phyloP scores from a whole-genome alignment of 2,797 vertebrate species.

The Avahi laniger region DNA sequence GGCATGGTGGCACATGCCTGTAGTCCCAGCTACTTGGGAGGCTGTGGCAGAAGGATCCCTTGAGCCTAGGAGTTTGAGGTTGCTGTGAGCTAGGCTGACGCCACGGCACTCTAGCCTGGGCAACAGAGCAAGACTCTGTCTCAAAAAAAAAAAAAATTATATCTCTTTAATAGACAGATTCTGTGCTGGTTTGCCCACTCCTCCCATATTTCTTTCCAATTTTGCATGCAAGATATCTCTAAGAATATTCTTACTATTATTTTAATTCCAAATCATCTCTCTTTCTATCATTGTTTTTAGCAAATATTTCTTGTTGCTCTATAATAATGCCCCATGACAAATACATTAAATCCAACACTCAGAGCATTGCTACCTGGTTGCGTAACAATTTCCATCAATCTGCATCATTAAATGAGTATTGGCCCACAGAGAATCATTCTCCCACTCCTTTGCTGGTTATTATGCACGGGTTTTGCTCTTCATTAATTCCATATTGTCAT shows the following conservation, averaged over 20 bases:
- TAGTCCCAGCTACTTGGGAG: no score
- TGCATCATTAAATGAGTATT: background rate
- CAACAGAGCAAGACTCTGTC: no score
- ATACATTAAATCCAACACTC: background rate
- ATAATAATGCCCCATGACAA: background rate
- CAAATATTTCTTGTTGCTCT: background rate
- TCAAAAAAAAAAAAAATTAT: no score
- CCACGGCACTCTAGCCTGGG: no score
- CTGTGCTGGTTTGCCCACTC: background rate
- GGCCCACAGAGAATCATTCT: background rate
- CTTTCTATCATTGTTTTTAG: background rate
- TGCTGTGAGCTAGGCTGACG: no score
- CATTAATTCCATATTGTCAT: background rate
- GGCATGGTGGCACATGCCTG: no score
- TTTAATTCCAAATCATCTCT: slow-evolving; percentile 13
- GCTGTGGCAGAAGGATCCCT: no score
- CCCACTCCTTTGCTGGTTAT: background rate
- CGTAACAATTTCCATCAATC: background rate
- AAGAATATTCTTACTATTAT: background rate
- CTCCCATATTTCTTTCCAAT: background rate
- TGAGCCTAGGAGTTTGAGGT: no score
- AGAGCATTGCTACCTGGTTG: background rate
- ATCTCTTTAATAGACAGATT: background rate
- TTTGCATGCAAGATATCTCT: background rate
- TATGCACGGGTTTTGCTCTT: background rate